A percentile compares a stretch with the other conserved stretches of the same genome.
phyloP scores from a whole-genome alignment of 2,797 vertebrate species.

The Gorsachius magnificus region DNA sequence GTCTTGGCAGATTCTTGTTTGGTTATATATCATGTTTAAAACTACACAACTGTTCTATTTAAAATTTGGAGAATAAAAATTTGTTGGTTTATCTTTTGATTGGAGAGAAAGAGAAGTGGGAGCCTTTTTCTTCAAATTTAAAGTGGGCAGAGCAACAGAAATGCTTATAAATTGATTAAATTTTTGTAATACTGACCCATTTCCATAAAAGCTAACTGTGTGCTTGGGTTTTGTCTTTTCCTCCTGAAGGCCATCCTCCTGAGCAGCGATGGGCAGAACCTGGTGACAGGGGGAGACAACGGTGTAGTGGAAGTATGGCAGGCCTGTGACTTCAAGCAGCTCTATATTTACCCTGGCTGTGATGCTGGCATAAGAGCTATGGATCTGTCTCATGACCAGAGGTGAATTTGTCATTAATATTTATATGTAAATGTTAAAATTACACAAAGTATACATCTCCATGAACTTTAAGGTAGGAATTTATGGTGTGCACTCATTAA shows the following conservation, averaged over 20 bases:
- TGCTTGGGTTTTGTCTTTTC: slow-evolving; percentile 2
- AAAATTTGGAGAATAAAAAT: background rate
- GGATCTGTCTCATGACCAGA: slow-evolving; percentile 99
- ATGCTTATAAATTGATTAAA: background rate
- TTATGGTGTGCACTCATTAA: background rate
- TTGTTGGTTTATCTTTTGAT: background rate
- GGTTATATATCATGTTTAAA: background rate
- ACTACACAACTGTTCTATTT: background rate
- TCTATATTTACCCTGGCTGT: slow-evolving; percentile 98
- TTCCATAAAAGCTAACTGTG: background rate
- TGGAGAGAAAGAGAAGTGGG: background rate
- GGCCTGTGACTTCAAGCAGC: slow-evolving; percentile 98
- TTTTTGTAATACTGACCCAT: background rate
- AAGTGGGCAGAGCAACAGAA: background rate
- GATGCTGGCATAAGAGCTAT: slow-evolving; percentile 97
- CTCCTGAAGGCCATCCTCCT: slow-evolving; percentile 89
- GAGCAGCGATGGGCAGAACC: slow-evolving; percentile 97
- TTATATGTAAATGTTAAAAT: background rate
- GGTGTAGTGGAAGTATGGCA: slow-evolving; percentile 99
- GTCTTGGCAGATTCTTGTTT: background rate
- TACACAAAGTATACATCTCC: background rate
- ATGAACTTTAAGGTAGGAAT: background rate
- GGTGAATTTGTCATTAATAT: slow-evolving; percentile 75
- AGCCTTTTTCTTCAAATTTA: background rate
- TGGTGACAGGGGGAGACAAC: slow-evolving; percentile 97